Conservation (phyloP, 2,797 vertebrate genomes). For the Peromyscus eremicus region DNA sequence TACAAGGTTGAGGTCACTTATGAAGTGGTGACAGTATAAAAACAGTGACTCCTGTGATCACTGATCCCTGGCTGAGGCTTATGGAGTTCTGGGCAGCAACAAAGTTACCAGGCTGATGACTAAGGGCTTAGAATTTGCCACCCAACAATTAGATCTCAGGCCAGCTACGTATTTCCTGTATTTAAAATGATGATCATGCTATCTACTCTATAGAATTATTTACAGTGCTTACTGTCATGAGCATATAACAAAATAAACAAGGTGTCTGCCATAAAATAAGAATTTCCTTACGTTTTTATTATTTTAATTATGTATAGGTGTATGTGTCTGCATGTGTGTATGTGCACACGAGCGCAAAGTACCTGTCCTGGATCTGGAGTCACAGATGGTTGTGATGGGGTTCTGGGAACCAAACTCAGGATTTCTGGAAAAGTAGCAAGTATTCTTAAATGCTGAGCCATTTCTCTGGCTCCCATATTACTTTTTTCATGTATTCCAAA, state of each 20-base stretch:
- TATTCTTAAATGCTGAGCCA: not conserved
- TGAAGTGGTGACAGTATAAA: slow-evolving; percentile 26
- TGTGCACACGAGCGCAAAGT: not conserved
- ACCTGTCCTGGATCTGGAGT: not conserved
- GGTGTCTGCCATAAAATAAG: not conserved
- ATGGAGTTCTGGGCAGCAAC: not conserved
- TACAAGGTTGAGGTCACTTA: not conserved
- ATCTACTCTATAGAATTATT: not conserved
- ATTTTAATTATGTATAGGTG: not conserved
- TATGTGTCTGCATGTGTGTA: not conserved
- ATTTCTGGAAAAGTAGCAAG: not conserved
- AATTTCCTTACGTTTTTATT: not conserved
- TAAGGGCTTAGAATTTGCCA: slow-evolving; percentile 32
- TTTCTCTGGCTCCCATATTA: not conserved
- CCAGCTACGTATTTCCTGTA: slow-evolving; percentile 25
- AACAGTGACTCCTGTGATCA: slow-evolving; percentile 50
- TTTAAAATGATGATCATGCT: slow-evolving; percentile 51
- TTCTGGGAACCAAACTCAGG: not conserved
- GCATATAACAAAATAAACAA: not conserved
- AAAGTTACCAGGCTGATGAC: not conserved
- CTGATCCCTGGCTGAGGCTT: not conserved
- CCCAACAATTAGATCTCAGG: slow-evolving; percentile 6
- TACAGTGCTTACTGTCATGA: not conserved
- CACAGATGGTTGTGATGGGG: not conserved
- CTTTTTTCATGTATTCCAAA: slow-evolving; percentile 41